These are phyloP conservation scores for Pterostichus madidus DNA, from an alignment of 2,888 invertebrate species.

Conservation along the genomic window DNA sequence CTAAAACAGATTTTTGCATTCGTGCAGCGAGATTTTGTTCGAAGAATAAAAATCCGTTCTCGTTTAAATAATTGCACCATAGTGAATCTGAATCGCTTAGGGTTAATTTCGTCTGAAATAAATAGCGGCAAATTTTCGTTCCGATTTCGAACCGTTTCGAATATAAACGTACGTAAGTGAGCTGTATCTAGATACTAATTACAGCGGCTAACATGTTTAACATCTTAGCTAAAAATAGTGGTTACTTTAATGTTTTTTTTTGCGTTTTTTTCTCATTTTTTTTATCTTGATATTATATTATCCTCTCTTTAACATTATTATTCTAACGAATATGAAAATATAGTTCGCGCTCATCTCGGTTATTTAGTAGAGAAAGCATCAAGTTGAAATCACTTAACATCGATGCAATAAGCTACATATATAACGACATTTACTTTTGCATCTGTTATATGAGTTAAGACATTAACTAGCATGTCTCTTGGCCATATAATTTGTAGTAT, in stretches of 20 bases:
- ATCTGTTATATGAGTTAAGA: slow-evolving; percentile 63
- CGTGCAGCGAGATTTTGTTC: slow-evolving; percentile 64
- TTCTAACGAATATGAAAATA: slow-evolving; percentile 67
- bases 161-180: slow-evolving; percentile 56
- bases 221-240: slow-evolving; percentile 67
- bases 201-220: slow-evolving; percentile 62
- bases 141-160: slow-evolving; percentile 65
- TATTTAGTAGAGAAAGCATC: slow-evolving; percentile 67
- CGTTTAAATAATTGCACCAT: slow-evolving; percentile 65
- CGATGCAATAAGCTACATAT: slow-evolving; percentile 67
- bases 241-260: slow-evolving; percentile 62
- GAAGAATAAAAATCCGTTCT: slow-evolving; percentile 65
- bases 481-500: slow-evolving; percentile 51
- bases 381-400: slow-evolving; percentile 64
- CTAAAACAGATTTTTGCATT: slow-evolving; percentile 59
- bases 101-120: slow-evolving; percentile 56
- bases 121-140: slow-evolving; percentile 60
- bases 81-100: slow-evolving; percentile 6
- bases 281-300: slow-evolving; percentile 63
- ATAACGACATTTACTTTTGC: slow-evolving; percentile 65
- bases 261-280: slow-evolving; percentile 56
- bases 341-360: slow-evolving; percentile 66
- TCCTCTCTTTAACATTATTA: slow-evolving; percentile 65
- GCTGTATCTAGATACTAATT: slow-evolving; percentile 54
- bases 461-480: slow-evolving; percentile 62